Evolutionary conservation across 2,113 vertebrate species (phyloP).

Genomic region (Aptenodytes patagonicus): DNA sequence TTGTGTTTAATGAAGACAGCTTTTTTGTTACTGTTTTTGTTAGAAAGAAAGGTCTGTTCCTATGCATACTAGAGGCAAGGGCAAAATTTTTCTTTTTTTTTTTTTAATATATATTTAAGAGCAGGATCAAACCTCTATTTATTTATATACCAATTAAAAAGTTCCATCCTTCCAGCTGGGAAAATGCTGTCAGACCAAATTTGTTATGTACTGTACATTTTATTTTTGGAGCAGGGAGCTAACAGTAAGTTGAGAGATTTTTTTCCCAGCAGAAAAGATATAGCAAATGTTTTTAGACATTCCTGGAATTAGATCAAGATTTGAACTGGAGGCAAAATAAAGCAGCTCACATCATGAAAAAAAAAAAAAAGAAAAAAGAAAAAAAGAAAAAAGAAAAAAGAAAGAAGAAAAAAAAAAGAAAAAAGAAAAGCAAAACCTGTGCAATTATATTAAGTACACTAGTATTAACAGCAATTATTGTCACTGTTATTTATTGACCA

Average conservation of each 20-base stretch:
- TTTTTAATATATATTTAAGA: not conserved
- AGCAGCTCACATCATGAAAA: not conserved
- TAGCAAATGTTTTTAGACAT: not conserved
- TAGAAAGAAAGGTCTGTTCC: not conserved
- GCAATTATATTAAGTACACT: not conserved
- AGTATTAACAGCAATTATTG: not conserved
- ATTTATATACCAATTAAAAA: conserved; percentile 32
- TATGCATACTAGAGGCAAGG: not conserved
- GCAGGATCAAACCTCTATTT: not conserved
- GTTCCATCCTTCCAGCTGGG: conserved; percentile 33
- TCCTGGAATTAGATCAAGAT: conserved; percentile 43
- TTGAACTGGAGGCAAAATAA: not conserved
- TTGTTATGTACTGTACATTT: conserved; percentile 30
- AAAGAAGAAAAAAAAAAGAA: not conserved
- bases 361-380: too few relatives aligned
- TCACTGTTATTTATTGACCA: not conserved
- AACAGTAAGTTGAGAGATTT: conserved; percentile 16
- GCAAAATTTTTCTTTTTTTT: not conserved
- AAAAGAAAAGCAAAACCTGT: not conserved
- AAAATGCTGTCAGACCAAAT: conserved; percentile 49
- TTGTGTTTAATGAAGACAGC: not conserved
- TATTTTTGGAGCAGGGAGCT: conserved; percentile 47
- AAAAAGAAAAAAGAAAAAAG: not conserved
- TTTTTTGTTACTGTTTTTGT: not conserved
- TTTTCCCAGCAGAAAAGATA: conserved; percentile 53